A percentile compares a stretch with the other conserved stretches of the same genome.
Conservation (phyloP, 2,113 vertebrate genomes). For the Neopipo cinnamomea region DNA sequence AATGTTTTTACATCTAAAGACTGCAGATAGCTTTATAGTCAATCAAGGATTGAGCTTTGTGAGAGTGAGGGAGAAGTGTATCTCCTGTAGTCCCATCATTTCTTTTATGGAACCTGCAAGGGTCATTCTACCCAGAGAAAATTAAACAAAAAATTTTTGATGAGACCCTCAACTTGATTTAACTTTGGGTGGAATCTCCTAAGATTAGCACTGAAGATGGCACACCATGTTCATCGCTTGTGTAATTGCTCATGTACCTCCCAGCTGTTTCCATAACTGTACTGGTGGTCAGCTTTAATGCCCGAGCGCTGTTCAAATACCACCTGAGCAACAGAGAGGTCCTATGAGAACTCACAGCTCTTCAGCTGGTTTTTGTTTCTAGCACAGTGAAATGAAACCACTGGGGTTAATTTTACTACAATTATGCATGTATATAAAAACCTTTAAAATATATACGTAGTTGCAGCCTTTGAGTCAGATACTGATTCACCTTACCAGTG, state of each 20-base stretch:
- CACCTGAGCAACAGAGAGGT: not conserved
- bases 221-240: rapidly evolving
- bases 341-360: not conserved
- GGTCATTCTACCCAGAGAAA: not conserved
- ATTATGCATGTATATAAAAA: not conserved
- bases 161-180: rapidly evolving
- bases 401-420: not conserved
- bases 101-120: not conserved
- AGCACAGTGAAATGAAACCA: not conserved
- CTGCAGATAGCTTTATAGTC: not conserved
- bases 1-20: not conserved
- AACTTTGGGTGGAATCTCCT: not conserved
- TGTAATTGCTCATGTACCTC: not conserved
- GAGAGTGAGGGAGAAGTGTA: not conserved
- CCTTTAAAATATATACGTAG: not conserved
- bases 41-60: not conserved
- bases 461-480: not conserved
- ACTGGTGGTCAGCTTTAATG: not conserved
- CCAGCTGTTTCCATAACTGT: not conserved
- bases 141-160: not conserved
- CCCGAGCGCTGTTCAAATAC: not conserved
- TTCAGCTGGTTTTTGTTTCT: not conserved
- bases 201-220: not conserved
- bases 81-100: not conserved
- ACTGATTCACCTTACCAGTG: not conserved